phyloP scores from a whole-genome alignment of 2,113 vertebrate genomes.

The Craseonycteris thonglongyai region DNA sequence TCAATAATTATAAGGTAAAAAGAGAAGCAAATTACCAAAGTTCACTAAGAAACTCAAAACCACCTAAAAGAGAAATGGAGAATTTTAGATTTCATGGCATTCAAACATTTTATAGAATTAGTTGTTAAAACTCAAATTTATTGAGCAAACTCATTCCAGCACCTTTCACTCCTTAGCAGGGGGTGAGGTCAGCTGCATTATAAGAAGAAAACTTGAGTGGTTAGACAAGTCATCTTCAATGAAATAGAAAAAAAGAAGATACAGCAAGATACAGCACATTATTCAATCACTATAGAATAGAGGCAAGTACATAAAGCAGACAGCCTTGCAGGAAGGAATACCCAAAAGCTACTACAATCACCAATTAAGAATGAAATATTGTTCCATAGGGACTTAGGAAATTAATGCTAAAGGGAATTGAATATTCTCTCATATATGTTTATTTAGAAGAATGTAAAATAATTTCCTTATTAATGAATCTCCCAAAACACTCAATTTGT shows the following conservation, averaged over 20 bases:
- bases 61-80: background rate
- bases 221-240: background rate
- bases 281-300: background rate
- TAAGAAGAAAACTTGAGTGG: background rate
- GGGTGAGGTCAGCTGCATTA: background rate
- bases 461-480: background rate
- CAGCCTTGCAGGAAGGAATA: background rate
- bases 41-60: background rate
- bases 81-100: background rate
- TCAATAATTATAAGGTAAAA: background rate
- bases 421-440: background rate
- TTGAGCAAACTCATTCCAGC: background rate
- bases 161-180: background rate
- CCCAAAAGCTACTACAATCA: background rate
- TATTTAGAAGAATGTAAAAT: background rate
- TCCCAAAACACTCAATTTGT: background rate
- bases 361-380: background rate
- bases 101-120: background rate
- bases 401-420: background rate
- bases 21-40: background rate
- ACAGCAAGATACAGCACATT: background rate
- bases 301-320: background rate
- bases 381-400: background rate
- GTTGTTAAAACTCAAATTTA: background rate
- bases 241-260: background rate